Evolutionary conservation across 2,113 vertebrate genomes (phyloP).

Genomic region (Benthochromis sp.): DNA sequence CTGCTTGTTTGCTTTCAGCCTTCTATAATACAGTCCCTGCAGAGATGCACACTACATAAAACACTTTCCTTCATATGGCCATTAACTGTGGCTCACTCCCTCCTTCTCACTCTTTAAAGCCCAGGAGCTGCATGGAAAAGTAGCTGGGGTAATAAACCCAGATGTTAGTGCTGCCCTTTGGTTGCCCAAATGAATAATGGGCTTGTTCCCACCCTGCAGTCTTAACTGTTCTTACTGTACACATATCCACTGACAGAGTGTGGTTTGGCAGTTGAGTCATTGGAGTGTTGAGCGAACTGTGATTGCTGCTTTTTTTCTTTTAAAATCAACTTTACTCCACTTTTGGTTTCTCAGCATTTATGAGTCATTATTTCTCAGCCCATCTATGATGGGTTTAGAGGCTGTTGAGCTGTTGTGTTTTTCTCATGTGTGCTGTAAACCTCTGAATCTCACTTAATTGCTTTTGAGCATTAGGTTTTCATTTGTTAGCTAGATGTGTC

Average conservation of each 20-base stretch:
- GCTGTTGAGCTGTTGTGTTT: neutral
- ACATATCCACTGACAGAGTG: neutral
- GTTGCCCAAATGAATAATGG: neutral
- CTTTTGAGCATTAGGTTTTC: neutral
- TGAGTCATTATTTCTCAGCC: neutral
- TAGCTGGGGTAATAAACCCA: slow-evolving; percentile 14
- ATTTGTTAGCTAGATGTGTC: neutral
- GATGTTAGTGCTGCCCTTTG: neutral
- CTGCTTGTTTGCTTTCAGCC: slow-evolving; percentile 22
- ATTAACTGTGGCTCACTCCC: neutral
- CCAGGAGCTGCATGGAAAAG: neutral
- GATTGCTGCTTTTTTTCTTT: neutral
- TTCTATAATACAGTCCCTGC: slow-evolving; percentile 8
- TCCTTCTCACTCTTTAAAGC: neutral
- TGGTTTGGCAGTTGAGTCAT: neutral
- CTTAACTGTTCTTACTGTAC: neutral
- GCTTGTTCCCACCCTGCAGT: neutral
- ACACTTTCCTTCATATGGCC: neutral
- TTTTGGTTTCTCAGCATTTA: neutral
- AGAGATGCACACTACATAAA: slow-evolving; percentile 1
- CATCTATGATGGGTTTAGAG: neutral
- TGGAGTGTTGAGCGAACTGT: neutral
- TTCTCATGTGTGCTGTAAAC: neutral
- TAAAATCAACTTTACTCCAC: neutral
- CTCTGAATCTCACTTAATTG: neutral